Conservation (phyloP, 2,888 invertebrate species). For the Pyralis farinalis region DNA sequence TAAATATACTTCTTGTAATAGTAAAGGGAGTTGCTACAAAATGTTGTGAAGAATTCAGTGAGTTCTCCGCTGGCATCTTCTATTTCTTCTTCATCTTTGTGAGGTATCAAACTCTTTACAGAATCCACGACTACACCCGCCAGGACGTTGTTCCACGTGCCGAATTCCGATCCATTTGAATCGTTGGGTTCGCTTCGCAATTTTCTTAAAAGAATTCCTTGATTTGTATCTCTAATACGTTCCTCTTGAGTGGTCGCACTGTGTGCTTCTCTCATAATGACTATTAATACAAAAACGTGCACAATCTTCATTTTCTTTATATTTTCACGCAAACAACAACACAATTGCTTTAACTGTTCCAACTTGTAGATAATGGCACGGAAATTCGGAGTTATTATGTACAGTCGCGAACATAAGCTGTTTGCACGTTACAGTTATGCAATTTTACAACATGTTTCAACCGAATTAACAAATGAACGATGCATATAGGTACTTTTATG, state of each 20-base stretch:
- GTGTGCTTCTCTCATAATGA: neutral
- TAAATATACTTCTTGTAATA: neutral
- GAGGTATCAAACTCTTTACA: neutral
- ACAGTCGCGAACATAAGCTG: constrained; percentile 32
- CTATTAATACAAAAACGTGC: neutral
- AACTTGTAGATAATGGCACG: constrained; percentile 54
- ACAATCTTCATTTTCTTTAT: neutral
- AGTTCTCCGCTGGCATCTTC: neutral
- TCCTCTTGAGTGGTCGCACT: neutral
- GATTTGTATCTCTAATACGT: too few relatives aligned
- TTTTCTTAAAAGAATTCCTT: too few relatives aligned
- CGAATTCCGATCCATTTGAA: too few relatives aligned
- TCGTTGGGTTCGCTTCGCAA: too few relatives aligned
- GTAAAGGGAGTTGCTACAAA: neutral
- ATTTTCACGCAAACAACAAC: constrained; percentile 39
- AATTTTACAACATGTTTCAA: too few relatives aligned
- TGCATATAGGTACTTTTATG: too few relatives aligned
- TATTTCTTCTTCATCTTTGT: neutral
- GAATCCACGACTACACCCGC: neutral
- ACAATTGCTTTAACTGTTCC: constrained; percentile 53
- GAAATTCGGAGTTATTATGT: constrained; percentile 40
- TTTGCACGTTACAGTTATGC: too few relatives aligned
- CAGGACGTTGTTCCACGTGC: neutral
- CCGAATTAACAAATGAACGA: too few relatives aligned
- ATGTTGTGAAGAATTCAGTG: neutral